Conservation (phyloP, 2,113 vertebrate genomes). For the Tonatia bakeri region DNA sequence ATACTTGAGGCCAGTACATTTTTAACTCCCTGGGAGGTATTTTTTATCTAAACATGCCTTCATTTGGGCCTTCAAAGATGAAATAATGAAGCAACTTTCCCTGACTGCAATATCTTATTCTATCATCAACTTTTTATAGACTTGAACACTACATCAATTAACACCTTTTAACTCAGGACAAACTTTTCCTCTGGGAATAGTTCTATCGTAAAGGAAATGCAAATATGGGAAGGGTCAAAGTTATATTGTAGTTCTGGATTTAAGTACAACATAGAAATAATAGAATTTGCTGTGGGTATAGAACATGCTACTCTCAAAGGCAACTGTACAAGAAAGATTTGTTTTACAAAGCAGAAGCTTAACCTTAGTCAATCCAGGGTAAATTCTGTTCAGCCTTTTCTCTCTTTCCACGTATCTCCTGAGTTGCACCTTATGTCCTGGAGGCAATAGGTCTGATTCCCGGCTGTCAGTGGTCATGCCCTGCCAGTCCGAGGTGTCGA, state of each 20-base stretch:
- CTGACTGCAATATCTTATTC: conserved; percentile 64
- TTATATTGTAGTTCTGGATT: not conserved
- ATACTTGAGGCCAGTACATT: conserved; percentile 64
- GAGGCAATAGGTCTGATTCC: not conserved
- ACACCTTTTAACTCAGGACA: conserved; percentile 61
- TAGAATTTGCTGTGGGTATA: not conserved
- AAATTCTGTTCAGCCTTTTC: not conserved
- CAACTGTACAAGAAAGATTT: not conserved
- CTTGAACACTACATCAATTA: conserved; percentile 59
- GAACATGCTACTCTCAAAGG: not conserved
- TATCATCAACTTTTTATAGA: conserved; percentile 70
- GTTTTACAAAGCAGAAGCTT: not conserved
- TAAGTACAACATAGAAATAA: not conserved
- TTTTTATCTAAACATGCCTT: conserved; percentile 73
- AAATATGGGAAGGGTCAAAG: not conserved
- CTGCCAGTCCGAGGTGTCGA: rapidly evolving
- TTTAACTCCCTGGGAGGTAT: conserved; percentile 75
- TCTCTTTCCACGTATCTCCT: not conserved
- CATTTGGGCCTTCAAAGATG: conserved; percentile 71
- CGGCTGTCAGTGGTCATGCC: rapidly evolving
- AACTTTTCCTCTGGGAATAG: conserved; percentile 46
- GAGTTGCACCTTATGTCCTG: not conserved
- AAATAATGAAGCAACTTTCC: conserved; percentile 68
- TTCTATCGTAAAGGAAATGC: conserved; percentile 45
- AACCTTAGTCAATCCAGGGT: not conserved